A percentile compares a stretch with the other conserved stretches of the same genome.
These are phyloP conservation scores for Elysia crispata DNA, from an alignment of 2,888 invertebrate genomes.

Conservation along the genomic window DNA sequence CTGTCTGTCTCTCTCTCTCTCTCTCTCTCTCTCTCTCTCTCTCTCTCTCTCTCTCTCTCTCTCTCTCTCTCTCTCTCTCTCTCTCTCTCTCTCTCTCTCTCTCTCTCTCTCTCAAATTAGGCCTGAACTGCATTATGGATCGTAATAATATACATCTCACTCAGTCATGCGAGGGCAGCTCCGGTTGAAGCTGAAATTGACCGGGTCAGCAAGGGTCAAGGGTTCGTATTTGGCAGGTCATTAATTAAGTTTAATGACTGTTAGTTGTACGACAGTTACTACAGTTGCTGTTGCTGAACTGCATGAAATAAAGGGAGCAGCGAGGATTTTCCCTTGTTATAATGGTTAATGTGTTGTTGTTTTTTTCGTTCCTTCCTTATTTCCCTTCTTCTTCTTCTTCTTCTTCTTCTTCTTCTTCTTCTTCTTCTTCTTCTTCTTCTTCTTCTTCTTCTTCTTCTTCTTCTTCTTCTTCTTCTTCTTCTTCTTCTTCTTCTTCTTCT, in stretches of 20 bases:
- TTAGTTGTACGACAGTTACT: not conserved
- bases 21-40: conserved; percentile 3
- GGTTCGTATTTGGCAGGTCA: too few species aligned
- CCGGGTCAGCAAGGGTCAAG: too few species aligned
- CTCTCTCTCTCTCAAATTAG: conserved; percentile 12
- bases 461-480: too few species aligned
- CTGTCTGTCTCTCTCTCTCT: not conserved
- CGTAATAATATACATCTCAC: too few species aligned
- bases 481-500: too few species aligned
- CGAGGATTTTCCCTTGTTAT: too few species aligned
- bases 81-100: conserved; percentile 28
- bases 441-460: too few species aligned
- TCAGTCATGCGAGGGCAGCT: not conserved
- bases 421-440: too few species aligned
- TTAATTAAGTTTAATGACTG: not conserved
- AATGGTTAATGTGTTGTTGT: not conserved
- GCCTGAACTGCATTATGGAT: too few species aligned
- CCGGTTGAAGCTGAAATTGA: not conserved
- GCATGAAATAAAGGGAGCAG: too few species aligned
- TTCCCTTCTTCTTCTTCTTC: not conserved
- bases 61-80: conserved; percentile 26
- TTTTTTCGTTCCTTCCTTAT: not conserved
- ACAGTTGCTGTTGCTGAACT: not conserved
- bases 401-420: too few species aligned
- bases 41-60: conserved; percentile 27